These are phyloP conservation scores for Plagodis pulveraria DNA, from an alignment of 2,888 invertebrate genomes.

Conservation along the genomic window DNA sequence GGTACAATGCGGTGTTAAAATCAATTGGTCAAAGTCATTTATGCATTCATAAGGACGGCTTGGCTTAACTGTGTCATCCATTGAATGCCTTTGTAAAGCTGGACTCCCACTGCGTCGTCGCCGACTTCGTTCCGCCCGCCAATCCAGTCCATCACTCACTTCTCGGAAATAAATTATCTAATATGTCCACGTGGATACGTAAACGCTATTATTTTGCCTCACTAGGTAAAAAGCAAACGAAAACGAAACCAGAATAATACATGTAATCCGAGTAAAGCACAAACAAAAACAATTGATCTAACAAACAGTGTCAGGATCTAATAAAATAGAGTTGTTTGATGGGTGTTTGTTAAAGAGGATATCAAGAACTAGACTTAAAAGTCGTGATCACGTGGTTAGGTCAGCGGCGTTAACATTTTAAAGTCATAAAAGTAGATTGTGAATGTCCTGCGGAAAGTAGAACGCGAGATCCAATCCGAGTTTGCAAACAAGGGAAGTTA, in stretches of 20 bases:
- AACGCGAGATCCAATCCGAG: slow-evolving; percentile 82
- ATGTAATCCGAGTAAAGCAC: slow-evolving; percentile 30
- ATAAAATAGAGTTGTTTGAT: slow-evolving; percentile 43
- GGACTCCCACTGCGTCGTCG: slow-evolving; percentile 68
- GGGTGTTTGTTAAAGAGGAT: slow-evolving; percentile 35
- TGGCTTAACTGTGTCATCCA: slow-evolving; percentile 49
- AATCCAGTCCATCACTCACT: slow-evolving; percentile 48
- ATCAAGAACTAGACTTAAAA: slow-evolving; percentile 50
- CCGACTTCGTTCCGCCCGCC: slow-evolving; percentile 60
- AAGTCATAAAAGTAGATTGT: slow-evolving; percentile 82
- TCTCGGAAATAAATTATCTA: slow-evolving; percentile 48
- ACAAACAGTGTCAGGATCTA: slow-evolving; percentile 30
- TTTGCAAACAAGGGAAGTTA: slow-evolving; percentile 84
- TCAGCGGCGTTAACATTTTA: slow-evolving; percentile 70
- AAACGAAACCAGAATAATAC: slow-evolving; percentile 30
- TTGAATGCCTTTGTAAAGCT: slow-evolving; percentile 64
- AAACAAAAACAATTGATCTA: slow-evolving; percentile 38
- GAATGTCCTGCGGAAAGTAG: slow-evolving; percentile 79
- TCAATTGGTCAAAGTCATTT: slow-evolving; percentile 81
- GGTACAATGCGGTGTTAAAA: slow-evolving; percentile 71
- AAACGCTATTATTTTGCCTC: slow-evolving; percentile 13
- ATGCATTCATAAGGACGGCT: slow-evolving; percentile 62
- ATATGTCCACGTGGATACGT: slow-evolving; percentile 3
- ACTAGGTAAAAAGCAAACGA: slow-evolving; percentile 8
- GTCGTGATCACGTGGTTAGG: slow-evolving; percentile 58